phyloP scores from a whole-genome alignment of 2,797 vertebrate species.

The Zalophus californianus region DNA sequence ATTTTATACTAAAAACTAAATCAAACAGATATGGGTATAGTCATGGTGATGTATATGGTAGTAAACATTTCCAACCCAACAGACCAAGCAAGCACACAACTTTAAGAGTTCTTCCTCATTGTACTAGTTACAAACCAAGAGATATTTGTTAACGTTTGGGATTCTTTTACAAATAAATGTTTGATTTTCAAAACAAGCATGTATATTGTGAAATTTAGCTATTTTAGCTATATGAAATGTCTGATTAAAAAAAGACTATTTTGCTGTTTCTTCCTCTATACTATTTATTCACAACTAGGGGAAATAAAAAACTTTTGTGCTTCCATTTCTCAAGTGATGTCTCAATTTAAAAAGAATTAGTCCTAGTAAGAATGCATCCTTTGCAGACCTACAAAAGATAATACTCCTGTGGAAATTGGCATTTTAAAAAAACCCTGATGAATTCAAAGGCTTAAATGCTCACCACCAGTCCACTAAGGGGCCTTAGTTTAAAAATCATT shows the following conservation, averaged over 20 bases:
- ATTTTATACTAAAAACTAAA: constrained; percentile 58
- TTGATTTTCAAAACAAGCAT: constrained; percentile 57
- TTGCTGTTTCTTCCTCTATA: constrained; percentile 24
- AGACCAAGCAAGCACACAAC: background rate
- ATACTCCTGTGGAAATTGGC: background rate
- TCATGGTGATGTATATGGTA: background rate
- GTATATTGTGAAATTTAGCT: constrained; percentile 37
- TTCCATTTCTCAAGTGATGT: constrained; percentile 64
- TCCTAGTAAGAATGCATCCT: constrained; percentile 40
- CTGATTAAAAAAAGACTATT: background rate
- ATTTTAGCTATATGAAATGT: constrained; percentile 43
- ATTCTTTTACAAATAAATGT: constrained; percentile 28
- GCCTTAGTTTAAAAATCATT: constrained; percentile 64
- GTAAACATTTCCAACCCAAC: background rate
- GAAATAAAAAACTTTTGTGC: background rate
- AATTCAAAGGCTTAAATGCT: constrained; percentile 65
- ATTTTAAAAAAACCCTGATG: constrained; percentile 49
- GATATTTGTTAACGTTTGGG: background rate
- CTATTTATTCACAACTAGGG: constrained; percentile 14
- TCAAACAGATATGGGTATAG: background rate
- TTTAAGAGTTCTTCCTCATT: background rate
- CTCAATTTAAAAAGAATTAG: constrained; percentile 23
- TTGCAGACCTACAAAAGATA: background rate
- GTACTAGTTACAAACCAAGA: constrained; percentile 33
- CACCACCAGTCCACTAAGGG: constrained; percentile 45